Percentiles rank a stretch among this genome's conserved stretches.
Evolutionary conservation across 2,113 vertebrate genomes (phyloP).

Genomic region (Zapornia atra): DNA sequence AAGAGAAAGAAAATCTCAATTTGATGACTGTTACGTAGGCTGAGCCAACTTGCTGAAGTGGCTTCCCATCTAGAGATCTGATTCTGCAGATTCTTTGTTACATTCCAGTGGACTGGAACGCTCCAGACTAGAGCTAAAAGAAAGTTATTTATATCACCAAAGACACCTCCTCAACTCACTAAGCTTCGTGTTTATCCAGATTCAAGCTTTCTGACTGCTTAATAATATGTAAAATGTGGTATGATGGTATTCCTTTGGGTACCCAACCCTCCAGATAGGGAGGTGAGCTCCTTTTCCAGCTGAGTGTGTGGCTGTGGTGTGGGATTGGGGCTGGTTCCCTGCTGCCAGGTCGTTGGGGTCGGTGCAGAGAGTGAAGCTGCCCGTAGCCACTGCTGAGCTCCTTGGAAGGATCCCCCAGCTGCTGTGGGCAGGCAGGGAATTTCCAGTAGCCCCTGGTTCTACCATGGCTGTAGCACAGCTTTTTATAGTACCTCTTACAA

Average conservation of each 20-base stretch:
- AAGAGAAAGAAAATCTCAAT: neutral
- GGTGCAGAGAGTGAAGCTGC: neutral
- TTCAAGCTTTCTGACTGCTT: neutral
- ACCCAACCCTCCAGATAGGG: neutral
- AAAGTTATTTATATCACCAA: neutral
- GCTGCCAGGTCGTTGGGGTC: neutral
- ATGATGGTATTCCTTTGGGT: neutral
- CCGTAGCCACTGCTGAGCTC: rapidly evolving
- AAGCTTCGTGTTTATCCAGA: neutral
- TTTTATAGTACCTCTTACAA: neutral
- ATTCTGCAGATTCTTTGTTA: neutral
- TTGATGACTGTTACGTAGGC: neutral
- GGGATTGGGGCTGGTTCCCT: neutral
- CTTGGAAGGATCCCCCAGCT: neutral
- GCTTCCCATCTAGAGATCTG: neutral
- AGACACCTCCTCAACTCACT: neutral
- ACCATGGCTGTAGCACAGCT: neutral
- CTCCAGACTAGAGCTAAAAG: neutral
- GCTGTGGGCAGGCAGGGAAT: neutral
- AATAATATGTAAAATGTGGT: neutral
- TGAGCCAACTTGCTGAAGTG: neutral
- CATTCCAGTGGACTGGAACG: neutral
- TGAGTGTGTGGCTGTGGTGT: rapidly evolving
- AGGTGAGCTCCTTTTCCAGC: neutral
- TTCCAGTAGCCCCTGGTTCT: neutral